Base-by-base conservation (phyloP, 2,888 invertebrate genomes). In the Nomada fabriciana region DNA sequence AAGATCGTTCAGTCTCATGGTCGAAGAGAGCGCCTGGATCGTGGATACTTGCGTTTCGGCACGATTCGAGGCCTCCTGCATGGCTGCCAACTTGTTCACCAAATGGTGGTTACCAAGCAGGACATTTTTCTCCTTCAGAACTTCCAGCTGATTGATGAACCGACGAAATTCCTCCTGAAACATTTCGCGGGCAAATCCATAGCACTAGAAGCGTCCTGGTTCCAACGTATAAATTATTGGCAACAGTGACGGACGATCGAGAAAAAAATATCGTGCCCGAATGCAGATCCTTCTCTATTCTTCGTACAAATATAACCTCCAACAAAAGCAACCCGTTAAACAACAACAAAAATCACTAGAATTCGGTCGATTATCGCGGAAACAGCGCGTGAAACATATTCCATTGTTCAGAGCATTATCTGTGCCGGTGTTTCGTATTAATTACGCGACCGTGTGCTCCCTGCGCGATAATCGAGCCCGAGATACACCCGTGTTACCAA, bases 121-220 rank as follows among this genome's bases (percentile, higher is more conserved):
- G 94, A 96, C 95, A 91, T 96, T 96, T 80, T 97, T 96, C 89
- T 98, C 98, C 86, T 97, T 96, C n/a, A 98, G 94, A 79, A 96
- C 94, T 87, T 97, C 97, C 59, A 98, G 94, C 91, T 98, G 97
- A 57, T 96, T 96, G 94, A 97, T 97, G 53, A 98, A 95, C 85
- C 97, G 96, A 86, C 96, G 95, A 91, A 98, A 97, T 94, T 98
- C 98, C 93, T 98, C 97, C 97, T 97, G 93, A 1, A 93, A 93
- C 57, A 7, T 53, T 53, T 76, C 60, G 36, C 0, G 7, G 36
- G 0, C 36, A 36, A 5, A 5, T 0, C 36, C 36, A 36, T 36
- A 7, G 36, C 36, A 9, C 7, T 36, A 36, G 7, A 36, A 0
- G 36, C 36, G 36, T 7, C 36, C 36, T 7, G 36, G 36, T 36